Evolutionary conservation across 2,888 invertebrate species (phyloP).

Genomic region (Linnaemya vulpina): DNA sequence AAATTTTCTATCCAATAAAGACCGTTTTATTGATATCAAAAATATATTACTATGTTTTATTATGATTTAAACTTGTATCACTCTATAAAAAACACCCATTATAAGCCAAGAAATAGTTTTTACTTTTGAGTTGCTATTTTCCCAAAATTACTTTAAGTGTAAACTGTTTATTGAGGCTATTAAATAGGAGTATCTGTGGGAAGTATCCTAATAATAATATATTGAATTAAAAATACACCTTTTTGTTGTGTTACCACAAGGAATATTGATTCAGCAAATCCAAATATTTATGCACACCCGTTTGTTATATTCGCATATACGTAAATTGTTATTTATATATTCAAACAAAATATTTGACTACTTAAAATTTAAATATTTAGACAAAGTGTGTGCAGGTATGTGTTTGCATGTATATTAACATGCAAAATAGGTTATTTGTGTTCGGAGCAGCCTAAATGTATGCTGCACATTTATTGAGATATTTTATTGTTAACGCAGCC

Average conservation of each 20-base stretch:
- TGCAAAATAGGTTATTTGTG: background rate
- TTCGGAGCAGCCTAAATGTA: background rate
- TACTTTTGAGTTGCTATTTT: too few relatives aligned
- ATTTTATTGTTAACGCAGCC: background rate
- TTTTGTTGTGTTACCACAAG: background rate
- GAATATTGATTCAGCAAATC: background rate
- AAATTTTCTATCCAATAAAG: too few relatives aligned
- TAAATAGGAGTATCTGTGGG: background rate
- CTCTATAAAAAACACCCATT: too few relatives aligned
- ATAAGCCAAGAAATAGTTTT: background rate
- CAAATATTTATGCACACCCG: background rate
- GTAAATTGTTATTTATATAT: too few relatives aligned
- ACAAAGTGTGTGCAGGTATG: background rate
- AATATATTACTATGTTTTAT: too few relatives aligned
- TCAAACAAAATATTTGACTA: conserved; percentile 21
- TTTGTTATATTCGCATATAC: too few relatives aligned
- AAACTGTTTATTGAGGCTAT: background rate
- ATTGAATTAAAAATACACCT: background rate
- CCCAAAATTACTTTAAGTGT: too few relatives aligned
- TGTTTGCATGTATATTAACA: background rate
- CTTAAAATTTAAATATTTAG: conserved; percentile 31
- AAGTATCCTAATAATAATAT: background rate
- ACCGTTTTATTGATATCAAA: too few relatives aligned
- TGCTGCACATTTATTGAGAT: conserved; percentile 28
- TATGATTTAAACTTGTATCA: too few relatives aligned